Conservation (phyloP, 2,797 vertebrate species). For the Coendou prehensilis region DNA sequence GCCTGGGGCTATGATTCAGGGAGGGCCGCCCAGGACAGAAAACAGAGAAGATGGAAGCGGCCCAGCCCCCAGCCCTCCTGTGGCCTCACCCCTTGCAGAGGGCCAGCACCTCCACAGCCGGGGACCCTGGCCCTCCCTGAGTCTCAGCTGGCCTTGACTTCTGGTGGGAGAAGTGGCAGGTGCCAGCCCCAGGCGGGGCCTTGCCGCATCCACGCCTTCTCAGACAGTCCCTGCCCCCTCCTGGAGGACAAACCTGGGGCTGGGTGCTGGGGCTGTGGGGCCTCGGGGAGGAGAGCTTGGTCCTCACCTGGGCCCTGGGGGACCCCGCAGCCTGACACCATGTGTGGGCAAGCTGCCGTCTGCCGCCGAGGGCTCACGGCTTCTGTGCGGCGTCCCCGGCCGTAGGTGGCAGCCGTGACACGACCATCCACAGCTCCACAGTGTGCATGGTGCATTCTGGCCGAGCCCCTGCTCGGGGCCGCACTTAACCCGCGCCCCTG, state of each 20-base stretch:
- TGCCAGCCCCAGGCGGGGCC: neutral
- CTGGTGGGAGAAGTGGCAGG: neutral
- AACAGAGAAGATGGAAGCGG: neutral
- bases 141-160: neutral
- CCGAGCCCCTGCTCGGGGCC: neutral
- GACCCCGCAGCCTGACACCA: neutral
- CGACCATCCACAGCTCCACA: too few species aligned
- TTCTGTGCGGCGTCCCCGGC: neutral
- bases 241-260: neutral
- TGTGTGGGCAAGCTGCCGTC: neutral
- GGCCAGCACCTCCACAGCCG: too few species aligned
- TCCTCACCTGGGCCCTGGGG: neutral
- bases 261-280: neutral
- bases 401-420: neutral
- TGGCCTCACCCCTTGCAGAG: too few species aligned
- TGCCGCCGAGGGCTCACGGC: neutral
- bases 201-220: neutral
- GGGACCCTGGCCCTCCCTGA: neutral
- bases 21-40: neutral
- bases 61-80: neutral
- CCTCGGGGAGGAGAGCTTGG: neutral
- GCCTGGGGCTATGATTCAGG: neutral
- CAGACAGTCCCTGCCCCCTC: neutral
- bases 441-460: neutral
- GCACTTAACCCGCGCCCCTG: rapidly evolving